Evolutionary conservation across 2,797 vertebrate genomes (phyloP).

Genomic region (Apogon hyalosoma): DNA sequence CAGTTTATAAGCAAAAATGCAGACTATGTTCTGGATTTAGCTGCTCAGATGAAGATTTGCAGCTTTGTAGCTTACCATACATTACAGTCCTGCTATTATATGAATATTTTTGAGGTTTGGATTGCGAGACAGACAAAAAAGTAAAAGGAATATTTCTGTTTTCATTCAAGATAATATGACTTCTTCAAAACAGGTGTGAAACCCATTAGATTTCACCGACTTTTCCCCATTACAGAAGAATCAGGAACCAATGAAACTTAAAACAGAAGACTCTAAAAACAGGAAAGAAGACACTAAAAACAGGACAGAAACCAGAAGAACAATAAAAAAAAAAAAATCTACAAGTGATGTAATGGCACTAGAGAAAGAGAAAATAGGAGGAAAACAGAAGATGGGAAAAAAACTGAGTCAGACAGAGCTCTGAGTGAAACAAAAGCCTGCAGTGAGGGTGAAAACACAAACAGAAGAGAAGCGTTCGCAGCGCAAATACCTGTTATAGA

Average conservation of each 20-base stretch:
- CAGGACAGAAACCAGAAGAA: background rate
- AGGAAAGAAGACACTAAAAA: background rate
- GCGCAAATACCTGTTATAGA: slow-evolving; percentile 65
- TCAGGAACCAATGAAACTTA: background rate
- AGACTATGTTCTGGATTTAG: background rate
- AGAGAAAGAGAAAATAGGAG: slow-evolving; percentile 5
- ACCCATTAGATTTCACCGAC: background rate
- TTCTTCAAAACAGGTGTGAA: background rate
- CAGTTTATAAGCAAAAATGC: background rate
- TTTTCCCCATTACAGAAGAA: background rate
- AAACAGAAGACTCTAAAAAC: background rate
- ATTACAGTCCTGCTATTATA: too few relatives aligned
- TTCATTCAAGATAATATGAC: too few relatives aligned
- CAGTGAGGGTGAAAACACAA: slow-evolving; percentile 20
- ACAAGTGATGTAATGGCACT: background rate
- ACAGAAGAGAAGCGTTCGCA: slow-evolving; percentile 26
- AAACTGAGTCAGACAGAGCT: background rate
- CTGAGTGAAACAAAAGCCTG: slow-evolving; percentile 31
- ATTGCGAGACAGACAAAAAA: too few relatives aligned
- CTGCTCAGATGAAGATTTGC: background rate
- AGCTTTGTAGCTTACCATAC: too few relatives aligned
- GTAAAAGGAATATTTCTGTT: too few relatives aligned
- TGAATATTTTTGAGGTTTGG: too few relatives aligned
- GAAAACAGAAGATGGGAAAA: slow-evolving; percentile 1
- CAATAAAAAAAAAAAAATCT: background rate